Evolutionary conservation across 2,888 invertebrate genomes (phyloP).

Genomic region (Dynastes tityus): DNA sequence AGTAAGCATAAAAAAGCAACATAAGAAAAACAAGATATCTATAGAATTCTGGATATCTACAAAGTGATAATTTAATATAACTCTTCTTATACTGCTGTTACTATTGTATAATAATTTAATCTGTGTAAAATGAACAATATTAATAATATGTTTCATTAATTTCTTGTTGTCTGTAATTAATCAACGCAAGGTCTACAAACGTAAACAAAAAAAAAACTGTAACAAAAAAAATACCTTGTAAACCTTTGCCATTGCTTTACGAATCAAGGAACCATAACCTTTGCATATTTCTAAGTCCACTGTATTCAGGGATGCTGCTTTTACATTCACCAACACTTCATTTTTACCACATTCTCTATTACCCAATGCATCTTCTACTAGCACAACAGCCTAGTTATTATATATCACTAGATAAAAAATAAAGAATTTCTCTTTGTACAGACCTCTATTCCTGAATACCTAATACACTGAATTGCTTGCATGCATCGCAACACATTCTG

Average conservation of each 20-base stretch:
- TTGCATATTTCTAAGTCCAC: conserved; percentile 75
- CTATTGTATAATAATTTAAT: too few species aligned
- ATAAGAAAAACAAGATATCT: too few species aligned
- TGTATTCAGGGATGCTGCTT: conserved; percentile 75
- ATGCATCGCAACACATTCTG: conserved; percentile 68
- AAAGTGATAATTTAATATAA: too few species aligned
- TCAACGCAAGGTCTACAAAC: too few species aligned
- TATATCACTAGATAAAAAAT: not conserved
- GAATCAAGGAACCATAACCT: conserved; percentile 71
- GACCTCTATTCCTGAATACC: conserved; percentile 71
- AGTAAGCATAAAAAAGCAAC: too few species aligned
- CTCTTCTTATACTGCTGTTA: too few species aligned
- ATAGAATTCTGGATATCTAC: too few species aligned
- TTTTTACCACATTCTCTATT: conserved; percentile 72
- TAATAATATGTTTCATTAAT: too few species aligned
- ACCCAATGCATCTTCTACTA: conserved; percentile 73
- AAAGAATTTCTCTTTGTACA: conserved; percentile 25
- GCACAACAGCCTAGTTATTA: conserved; percentile 63
- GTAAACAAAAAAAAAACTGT: too few species aligned
- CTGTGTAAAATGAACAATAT: too few species aligned
- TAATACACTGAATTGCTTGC: conserved; percentile 71
- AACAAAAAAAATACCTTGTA: conserved; percentile 58
- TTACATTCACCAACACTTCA: conserved; percentile 76
- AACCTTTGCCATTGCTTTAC: conserved; percentile 62
- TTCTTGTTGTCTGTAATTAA: too few species aligned